A percentile compares a stretch with the other conserved stretches of the same genome.
Evolutionary conservation across 2,113 vertebrate species (phyloP).

Genomic region (Brachionichthys hirsutus): DNA sequence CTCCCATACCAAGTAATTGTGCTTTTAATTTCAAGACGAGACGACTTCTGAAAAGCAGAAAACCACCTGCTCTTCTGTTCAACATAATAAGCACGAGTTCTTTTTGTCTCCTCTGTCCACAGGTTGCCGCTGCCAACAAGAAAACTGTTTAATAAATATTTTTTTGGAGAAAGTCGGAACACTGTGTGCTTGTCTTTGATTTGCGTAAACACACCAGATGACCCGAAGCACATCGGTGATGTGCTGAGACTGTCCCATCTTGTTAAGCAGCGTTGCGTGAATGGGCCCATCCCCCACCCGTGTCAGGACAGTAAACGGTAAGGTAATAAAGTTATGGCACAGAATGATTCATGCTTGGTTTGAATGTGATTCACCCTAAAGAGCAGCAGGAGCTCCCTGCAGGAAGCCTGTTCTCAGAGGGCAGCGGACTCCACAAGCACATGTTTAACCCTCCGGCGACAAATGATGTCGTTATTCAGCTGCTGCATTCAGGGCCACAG

Average conservation of each 20-base stretch:
- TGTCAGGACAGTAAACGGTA: no score
- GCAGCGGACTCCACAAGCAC: no score
- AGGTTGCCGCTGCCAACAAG: slow-evolving; percentile 81
- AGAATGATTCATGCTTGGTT: no score
- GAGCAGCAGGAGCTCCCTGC: no score
- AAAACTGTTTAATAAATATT: slow-evolving; percentile 76
- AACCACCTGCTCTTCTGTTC: not conserved
- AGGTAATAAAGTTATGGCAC: no score
- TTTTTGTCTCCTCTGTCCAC: slow-evolving; percentile 15
- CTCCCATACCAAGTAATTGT: not conserved
- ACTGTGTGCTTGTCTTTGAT: slow-evolving; percentile 12
- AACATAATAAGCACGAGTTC: not conserved
- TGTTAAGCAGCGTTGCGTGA: no score
- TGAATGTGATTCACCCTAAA: no score
- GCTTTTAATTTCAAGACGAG: not conserved
- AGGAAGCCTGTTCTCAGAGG: no score
- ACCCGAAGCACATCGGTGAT: not conserved
- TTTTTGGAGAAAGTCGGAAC: slow-evolving; percentile 68
- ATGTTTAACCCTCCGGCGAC: no score
- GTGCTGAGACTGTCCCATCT: no score
- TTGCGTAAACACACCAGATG: not conserved
- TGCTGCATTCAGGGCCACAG: slow-evolving; percentile 37
- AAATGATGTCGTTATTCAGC: no score
- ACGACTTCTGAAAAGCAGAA: not conserved
- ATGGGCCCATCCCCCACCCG: no score